Conservation (phyloP, 2,888 invertebrate genomes). For the Furcula furcula region DNA sequence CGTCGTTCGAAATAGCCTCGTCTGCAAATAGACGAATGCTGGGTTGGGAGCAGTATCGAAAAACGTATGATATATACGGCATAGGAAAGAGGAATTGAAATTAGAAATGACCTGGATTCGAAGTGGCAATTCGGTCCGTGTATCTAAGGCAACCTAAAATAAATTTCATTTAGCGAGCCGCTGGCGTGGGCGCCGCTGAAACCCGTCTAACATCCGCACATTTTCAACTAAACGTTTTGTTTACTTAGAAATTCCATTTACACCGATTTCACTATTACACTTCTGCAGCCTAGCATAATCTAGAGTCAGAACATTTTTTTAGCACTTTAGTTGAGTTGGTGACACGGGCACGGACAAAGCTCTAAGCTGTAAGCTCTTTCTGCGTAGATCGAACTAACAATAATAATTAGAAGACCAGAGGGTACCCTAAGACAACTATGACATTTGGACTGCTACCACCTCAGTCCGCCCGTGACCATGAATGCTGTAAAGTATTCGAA, state of each 20-base stretch:
- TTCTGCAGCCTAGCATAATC: slow-evolving; percentile 6
- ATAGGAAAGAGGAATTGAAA: slow-evolving; percentile 39
- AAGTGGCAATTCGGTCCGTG: slow-evolving; percentile 29
- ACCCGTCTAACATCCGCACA: slow-evolving; percentile 32
- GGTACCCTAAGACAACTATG: no score
- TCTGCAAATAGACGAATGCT: slow-evolving; percentile 7
- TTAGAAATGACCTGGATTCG: slow-evolving; percentile 45
- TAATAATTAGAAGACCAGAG: no score
- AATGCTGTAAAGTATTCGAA: no score
- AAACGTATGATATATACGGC: slow-evolving; percentile 37
- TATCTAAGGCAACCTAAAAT: slow-evolving; percentile 49
- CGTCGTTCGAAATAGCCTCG: background rate
- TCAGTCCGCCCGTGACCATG: no score
- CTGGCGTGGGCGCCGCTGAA: slow-evolving; percentile 36
- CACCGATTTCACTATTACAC: slow-evolving; percentile 18
- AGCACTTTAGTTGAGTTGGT: no score
- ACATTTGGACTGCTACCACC: no score
- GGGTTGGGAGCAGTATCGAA: slow-evolving; percentile 24
- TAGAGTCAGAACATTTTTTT: background rate
- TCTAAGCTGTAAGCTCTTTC: no score
- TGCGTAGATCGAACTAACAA: no score
- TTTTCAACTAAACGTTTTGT: slow-evolving; percentile 37
- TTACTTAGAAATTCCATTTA: slow-evolving; percentile 29
- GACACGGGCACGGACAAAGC: no score
- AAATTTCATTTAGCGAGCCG: slow-evolving; percentile 39